phyloP scores from a whole-genome alignment of 2,113 vertebrate species.

The Mastomys coucha region DNA sequence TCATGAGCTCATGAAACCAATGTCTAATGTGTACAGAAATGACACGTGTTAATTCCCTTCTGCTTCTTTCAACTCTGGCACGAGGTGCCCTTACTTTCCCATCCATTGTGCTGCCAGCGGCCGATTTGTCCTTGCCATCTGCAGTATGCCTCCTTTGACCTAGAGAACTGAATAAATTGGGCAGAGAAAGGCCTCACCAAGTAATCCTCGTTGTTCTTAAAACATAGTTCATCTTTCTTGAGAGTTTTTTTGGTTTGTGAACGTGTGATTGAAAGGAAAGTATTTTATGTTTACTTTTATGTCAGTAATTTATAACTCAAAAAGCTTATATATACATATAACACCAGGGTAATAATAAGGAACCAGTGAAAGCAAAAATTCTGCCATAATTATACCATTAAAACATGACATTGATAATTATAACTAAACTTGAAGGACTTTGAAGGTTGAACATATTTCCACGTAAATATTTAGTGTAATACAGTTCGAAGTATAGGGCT shows the following conservation, averaged over 20 bases:
- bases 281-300: slow-evolving; percentile 69
- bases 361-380: background rate
- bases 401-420: slow-evolving; percentile 38
- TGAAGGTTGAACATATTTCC: slow-evolving; percentile 33
- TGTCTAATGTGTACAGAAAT: background rate
- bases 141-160: slow-evolving; percentile 19
- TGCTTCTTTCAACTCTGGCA: background rate
- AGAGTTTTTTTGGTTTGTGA: slow-evolving; percentile 66
- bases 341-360: background rate
- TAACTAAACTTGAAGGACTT: slow-evolving; percentile 38
- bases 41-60: background rate
- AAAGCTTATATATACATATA: background rate
- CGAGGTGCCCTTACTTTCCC: slow-evolving; percentile 23
- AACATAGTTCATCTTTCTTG: slow-evolving; percentile 55
- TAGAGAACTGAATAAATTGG: slow-evolving; percentile 36
- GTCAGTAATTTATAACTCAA: slow-evolving; percentile 65
- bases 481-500: background rate
- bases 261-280: slow-evolving; percentile 59
- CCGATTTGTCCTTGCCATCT: slow-evolving; percentile 39
- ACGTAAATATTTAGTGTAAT: slow-evolving; percentile 42
- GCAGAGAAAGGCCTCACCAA: slow-evolving; percentile 2
- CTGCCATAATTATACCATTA: background rate
- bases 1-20: slow-evolving; percentile 27
- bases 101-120: background rate
- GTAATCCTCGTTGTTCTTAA: slow-evolving; percentile 56